These are phyloP conservation scores for Eristalis intricaria DNA, from an alignment of 2,888 invertebrate genomes.

Conservation along the genomic window DNA sequence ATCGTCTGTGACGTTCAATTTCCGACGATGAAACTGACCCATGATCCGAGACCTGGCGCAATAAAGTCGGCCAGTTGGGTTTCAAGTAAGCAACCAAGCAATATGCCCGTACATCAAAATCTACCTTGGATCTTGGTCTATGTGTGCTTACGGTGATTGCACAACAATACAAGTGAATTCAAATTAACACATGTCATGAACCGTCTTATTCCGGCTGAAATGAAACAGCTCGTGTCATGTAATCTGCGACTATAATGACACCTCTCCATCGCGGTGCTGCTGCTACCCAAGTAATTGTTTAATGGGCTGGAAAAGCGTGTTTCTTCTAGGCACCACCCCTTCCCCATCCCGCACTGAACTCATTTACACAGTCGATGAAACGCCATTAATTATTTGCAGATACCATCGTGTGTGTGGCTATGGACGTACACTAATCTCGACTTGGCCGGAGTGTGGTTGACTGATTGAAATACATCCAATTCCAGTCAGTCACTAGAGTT, in stretches of 20 bases:
- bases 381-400: not conserved
- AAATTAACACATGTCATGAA: slow-evolving; percentile 28
- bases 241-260: slow-evolving; percentile 33
- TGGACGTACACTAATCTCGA: not conserved
- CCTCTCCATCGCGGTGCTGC: not conserved
- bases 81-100: not conserved
- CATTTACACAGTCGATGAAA: not conserved
- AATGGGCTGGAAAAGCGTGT: slow-evolving; percentile 36
- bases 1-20: not conserved
- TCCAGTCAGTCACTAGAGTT: not conserved
- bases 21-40: slow-evolving; percentile 6
- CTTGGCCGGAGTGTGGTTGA: not conserved
- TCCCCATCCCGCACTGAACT: no score
- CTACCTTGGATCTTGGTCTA: slow-evolving; percentile 4
- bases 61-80: not conserved
- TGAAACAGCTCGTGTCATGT: slow-evolving; percentile 15
- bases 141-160: slow-evolving; percentile 3
- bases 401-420: not conserved
- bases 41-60: slow-evolving; percentile 15
- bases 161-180: slow-evolving; percentile 20
- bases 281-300: slow-evolving; percentile 30
- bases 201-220: slow-evolving; percentile 10
- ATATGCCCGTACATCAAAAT: not conserved
- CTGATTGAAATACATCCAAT: not conserved
- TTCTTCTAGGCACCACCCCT: not conserved